Percentiles rank a stretch among this genome's conserved stretches.
Conservation (phyloP, 2,888 invertebrate species). For the Uropetala carovei region DNA sequence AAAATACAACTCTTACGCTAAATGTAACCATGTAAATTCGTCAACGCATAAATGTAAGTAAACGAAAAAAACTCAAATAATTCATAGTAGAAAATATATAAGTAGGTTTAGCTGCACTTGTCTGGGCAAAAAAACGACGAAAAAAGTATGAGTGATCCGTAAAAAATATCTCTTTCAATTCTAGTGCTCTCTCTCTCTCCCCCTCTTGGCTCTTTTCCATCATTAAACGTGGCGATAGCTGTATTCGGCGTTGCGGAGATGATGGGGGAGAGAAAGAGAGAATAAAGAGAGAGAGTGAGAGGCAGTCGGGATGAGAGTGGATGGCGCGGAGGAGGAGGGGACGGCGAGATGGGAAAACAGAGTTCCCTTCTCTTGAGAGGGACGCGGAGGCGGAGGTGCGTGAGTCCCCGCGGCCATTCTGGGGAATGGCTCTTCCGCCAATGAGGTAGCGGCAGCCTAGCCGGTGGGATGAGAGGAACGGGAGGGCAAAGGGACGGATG, state of each 20-base stretch:
- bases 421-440: constrained; percentile 42
- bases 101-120: no score
- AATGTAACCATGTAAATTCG: no score
- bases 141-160: constrained; percentile 8
- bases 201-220: constrained; percentile 37
- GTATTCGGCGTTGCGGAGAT: constrained; percentile 55
- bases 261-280: constrained; percentile 30
- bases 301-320: constrained; percentile 4
- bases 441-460: constrained; percentile 27
- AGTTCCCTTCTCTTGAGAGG: background rate
- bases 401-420: constrained; percentile 58
- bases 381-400: background rate
- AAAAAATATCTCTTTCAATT: constrained; percentile 39
- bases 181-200: background rate
- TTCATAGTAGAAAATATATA: no score
- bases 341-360: background rate
- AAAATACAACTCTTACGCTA: no score
- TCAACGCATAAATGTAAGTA: no score
- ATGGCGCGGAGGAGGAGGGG: background rate
- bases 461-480: background rate
- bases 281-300: constrained; percentile 31
- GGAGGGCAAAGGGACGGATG: background rate
- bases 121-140: no score
- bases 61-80: no score
- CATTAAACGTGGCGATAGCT: constrained; percentile 55